Evolutionary conservation across 2,113 vertebrate genomes (phyloP).

Genomic region (Pteruthius melanotis): DNA sequence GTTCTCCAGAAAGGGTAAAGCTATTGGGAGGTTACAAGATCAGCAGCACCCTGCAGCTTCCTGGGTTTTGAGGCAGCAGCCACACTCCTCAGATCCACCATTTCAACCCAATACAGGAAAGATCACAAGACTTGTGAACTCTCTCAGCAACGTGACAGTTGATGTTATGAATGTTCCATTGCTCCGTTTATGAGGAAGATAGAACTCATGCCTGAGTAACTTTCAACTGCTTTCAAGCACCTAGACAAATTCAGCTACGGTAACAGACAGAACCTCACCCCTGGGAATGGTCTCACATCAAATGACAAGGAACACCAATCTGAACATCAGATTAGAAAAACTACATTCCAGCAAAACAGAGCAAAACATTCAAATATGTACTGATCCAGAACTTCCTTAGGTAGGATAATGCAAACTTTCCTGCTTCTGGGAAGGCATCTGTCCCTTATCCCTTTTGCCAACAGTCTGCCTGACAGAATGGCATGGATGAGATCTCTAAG

Average conservation of each 20-base stretch:
- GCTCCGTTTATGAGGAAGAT: background rate
- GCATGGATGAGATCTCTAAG: background rate
- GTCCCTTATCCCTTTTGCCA: background rate
- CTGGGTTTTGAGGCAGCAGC: background rate
- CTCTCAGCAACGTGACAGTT: background rate
- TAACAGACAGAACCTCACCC: background rate
- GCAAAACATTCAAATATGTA: background rate
- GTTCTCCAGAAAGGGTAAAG: background rate
- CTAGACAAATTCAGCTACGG: background rate
- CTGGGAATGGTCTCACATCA: background rate
- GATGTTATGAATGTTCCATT: background rate
- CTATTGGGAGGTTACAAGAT: background rate
- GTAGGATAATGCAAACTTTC: background rate
- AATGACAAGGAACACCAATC: background rate
- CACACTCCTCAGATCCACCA: background rate
- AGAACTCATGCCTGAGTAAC: background rate
- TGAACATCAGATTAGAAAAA: background rate
- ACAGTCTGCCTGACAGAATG: background rate
- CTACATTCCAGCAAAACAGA: background rate
- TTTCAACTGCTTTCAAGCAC: background rate
- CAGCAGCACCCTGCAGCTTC: background rate
- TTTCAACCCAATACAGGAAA: background rate
- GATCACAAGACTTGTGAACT: background rate
- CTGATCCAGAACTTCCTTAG: background rate
- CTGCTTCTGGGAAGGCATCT: background rate